Evolutionary conservation across 2,797 vertebrate species (phyloP).

Genomic region (Fistularia tabacaria): DNA sequence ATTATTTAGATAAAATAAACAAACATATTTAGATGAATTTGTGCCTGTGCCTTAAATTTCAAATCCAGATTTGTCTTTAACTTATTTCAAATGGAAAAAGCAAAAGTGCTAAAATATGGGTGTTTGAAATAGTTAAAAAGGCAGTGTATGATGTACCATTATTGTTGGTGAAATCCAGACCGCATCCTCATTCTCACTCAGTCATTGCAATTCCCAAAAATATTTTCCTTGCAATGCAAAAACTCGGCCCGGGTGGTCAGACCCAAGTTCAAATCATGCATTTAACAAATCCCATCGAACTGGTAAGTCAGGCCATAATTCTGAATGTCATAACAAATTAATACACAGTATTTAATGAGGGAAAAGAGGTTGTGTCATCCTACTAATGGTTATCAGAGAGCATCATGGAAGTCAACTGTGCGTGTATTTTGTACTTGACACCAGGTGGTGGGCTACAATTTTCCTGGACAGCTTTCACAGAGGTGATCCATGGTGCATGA

Average conservation of each 20-base stretch:
- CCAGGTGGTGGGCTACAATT: slow-evolving; percentile 38
- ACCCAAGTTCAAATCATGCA: slow-evolving; percentile 39
- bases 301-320: slow-evolving; percentile 34
- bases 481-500: slow-evolving; percentile 40
- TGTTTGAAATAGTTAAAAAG: slow-evolving; percentile 38
- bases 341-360: no score
- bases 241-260: slow-evolving; percentile 32
- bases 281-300: slow-evolving; percentile 45
- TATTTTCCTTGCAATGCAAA: slow-evolving; percentile 58
- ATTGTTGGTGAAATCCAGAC: slow-evolving; percentile 29
- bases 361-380: not conserved
- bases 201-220: slow-evolving; percentile 44
- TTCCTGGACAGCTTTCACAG: slow-evolving; percentile 34
- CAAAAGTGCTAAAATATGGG: slow-evolving; percentile 31
- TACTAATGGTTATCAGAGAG: slow-evolving; percentile 25
- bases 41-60: slow-evolving; percentile 12
- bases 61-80: not conserved
- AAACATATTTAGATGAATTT: slow-evolving; percentile 10
- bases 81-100: slow-evolving; percentile 29
- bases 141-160: slow-evolving; percentile 37
- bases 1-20: slow-evolving; percentile 20
- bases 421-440: slow-evolving; percentile 28
- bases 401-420: slow-evolving; percentile 26
- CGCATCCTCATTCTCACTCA: slow-evolving; percentile 19
- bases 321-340: slow-evolving; percentile 13